These are phyloP conservation scores for Amphibalanus amphitrite DNA, from an alignment of 1,140 invertebrate genomes.

Conservation along the genomic window DNA sequence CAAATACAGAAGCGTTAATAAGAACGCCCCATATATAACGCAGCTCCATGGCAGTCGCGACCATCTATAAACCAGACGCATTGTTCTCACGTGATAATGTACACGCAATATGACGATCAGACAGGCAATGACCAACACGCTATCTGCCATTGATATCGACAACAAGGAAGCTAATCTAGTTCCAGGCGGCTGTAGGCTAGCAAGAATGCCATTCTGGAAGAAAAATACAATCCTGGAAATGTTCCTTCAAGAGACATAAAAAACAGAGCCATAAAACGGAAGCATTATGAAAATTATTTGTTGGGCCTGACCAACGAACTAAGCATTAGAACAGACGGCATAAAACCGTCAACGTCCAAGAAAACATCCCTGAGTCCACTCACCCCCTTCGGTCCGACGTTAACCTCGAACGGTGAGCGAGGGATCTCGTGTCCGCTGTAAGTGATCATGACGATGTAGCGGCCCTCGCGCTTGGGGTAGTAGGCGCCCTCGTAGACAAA, in stretches of 20 bases:
- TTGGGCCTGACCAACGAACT: too few species aligned
- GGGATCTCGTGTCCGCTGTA: slow-evolving; percentile 57
- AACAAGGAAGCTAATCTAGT: too few species aligned
- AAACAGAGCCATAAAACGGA: neutral
- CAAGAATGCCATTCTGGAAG: neutral
- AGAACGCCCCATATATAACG: too few species aligned
- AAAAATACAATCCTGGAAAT: neutral
- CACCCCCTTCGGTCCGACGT: slow-evolving; percentile 53
- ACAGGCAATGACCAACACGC: too few species aligned
- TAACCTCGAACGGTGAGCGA: slow-evolving; percentile 58
- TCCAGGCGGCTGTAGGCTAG: too few species aligned
- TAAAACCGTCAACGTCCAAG: too few species aligned
- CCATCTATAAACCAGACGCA: too few species aligned
- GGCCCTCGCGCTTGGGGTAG: slow-evolving; percentile 51
- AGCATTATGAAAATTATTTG: neutral
- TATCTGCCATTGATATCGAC: too few species aligned
- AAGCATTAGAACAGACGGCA: too few species aligned
- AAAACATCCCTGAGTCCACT: neutral
- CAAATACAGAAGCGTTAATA: neutral
- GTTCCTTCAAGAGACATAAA: neutral
- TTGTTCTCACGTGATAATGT: too few species aligned
- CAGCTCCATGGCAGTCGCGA: too few species aligned
- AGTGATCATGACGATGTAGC: slow-evolving; percentile 57
- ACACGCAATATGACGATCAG: too few species aligned
- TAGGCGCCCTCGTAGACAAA: slow-evolving; percentile 53